phyloP scores from a whole-genome alignment of 2,797 vertebrate species.

The Neoniphon sammara region DNA sequence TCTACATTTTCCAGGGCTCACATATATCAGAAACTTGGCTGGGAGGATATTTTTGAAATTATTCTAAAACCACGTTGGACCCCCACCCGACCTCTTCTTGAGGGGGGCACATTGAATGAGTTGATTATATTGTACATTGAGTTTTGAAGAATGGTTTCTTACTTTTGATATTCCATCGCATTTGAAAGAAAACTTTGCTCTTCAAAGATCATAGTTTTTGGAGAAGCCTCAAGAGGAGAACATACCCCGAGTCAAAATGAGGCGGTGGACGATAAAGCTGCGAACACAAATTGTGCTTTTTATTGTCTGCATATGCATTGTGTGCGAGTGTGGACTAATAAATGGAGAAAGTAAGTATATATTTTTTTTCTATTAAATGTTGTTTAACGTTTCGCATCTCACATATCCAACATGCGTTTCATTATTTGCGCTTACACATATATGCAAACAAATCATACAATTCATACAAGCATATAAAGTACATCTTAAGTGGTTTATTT shows the following conservation, averaged over 20 bases:
- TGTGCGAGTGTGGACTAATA: conserved; percentile 81
- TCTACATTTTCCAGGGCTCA: conserved; percentile 40
- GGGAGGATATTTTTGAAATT: conserved; percentile 57
- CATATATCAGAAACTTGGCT: conserved; percentile 52
- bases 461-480: neutral
- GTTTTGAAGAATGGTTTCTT: conserved; percentile 1
- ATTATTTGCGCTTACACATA: neutral
- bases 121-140: conserved; percentile 45
- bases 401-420: conserved; percentile 2
- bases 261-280: conserved; percentile 76
- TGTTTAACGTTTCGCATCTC: neutral
- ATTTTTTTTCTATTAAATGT: neutral
- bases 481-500: neutral
- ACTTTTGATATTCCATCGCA: conserved; percentile 41
- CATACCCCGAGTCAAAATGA: conserved; percentile 76
- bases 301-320: conserved; percentile 78
- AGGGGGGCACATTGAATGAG: conserved; percentile 59
- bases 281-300: conserved; percentile 79
- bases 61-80: conserved; percentile 59
- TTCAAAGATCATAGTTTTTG: conserved; percentile 44
- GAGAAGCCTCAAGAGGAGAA: conserved; percentile 56
- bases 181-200: conserved; percentile 43
- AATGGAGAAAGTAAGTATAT: conserved; percentile 86
- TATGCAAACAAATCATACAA: neutral
- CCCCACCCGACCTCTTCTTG: conserved; percentile 53